These are phyloP conservation scores for Myrmecophaga tridactyla DNA, from an alignment of 2,113 vertebrate species.

Conservation along the genomic window DNA sequence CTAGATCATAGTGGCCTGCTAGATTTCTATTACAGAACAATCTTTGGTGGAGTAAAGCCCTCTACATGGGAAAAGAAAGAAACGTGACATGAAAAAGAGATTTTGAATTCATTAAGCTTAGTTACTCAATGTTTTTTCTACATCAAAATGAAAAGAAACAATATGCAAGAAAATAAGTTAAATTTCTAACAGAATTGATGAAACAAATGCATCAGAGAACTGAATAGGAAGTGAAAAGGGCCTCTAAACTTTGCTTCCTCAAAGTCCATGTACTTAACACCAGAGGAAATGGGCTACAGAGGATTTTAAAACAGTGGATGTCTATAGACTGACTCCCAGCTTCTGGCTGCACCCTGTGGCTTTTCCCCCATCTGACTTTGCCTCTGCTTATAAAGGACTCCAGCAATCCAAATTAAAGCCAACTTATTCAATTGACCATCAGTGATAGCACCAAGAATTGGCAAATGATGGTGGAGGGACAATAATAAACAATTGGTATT, in stretches of 20 bases:
- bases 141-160: background rate
- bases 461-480: background rate
- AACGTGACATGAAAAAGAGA: background rate
- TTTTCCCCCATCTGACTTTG: too few species aligned
- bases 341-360: too few species aligned
- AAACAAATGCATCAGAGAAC: background rate
- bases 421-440: too few species aligned
- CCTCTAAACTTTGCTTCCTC: background rate
- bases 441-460: background rate
- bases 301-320: background rate
- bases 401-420: too few species aligned
- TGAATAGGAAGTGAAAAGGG: background rate
- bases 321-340: background rate
- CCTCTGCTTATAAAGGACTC: too few species aligned
- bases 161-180: background rate
- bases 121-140: background rate
- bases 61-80: background rate
- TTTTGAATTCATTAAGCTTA: background rate
- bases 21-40: background rate
- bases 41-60: background rate
- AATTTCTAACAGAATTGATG: background rate
- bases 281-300: background rate
- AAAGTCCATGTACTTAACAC: background rate
- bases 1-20: background rate
- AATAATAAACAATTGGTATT: background rate